Evolutionary conservation across 2,113 vertebrate species (phyloP), one percentile per base, ranked within the genome.

Genomic region (Hassar affinis): DNA sequence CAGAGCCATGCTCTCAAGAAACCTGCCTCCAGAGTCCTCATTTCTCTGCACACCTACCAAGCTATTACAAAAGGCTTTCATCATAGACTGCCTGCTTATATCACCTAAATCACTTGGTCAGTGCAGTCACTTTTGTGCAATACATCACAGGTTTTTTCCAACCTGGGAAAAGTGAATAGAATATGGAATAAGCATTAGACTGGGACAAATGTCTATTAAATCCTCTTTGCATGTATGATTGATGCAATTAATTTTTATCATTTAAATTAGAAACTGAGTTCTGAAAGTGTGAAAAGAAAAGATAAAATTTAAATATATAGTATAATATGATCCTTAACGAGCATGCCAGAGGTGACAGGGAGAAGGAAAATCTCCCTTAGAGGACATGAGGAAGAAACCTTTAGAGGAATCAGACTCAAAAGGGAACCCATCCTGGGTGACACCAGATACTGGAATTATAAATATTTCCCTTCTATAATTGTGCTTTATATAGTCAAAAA

Each of bases 51-150:
- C 72, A 75, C 47, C 17, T 52, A 75, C 8, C 27, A 47, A 2
- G 17, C 15, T 75, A 11, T 30, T 52, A 75, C 42, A 75, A 75
- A 75, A 20, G 9, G 27, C 72, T 75, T 52, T 75, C 47, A 52
- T 75, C 47, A 75, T 75, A 75, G 52, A 75, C 72, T 52, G 27
- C 47, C 49, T 75, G 3, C 49, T 51, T 9, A 54, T 75, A 52
- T 75, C 17, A 33, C n/a, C 47, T 52, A 52, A 8, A 74, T 51
- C 71, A 49, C 71, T 2, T 74, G 71, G n/a, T 49, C 71, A 74
- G n/a, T 30, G 45, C 47, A 74, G 45, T 27, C 45, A 49, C 18
- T 38, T 33, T 68, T 38, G 18, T 35, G 15, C 62, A 66, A 4
- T 20, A 7, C 38, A 17, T 62, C 33, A 30, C 72, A 52, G 47